Evolutionary conservation across 1,140 invertebrate species (phyloP).

Genomic region (Sipha flava): DNA sequence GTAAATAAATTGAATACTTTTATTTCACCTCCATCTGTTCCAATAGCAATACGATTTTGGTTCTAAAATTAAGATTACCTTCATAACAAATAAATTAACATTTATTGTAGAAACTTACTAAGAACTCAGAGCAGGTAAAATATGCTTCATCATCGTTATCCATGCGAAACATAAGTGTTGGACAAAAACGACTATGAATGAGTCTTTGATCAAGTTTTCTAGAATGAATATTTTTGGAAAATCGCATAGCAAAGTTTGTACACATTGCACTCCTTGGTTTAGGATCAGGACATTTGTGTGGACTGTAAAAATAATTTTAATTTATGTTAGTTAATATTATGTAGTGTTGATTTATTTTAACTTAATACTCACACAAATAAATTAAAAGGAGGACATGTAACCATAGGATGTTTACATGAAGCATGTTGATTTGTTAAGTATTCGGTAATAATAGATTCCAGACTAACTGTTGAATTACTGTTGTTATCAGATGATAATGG

Average conservation of each 20-base stretch:
- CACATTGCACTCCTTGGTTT: slow-evolving; percentile 61
- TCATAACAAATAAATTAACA: neutral
- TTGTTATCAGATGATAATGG: neutral
- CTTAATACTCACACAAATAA: slow-evolving; percentile 59
- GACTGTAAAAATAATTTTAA: slow-evolving; percentile 48
- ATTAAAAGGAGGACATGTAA: slow-evolving; percentile 83
- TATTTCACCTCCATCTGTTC: slow-evolving; percentile 10
- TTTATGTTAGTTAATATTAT: slow-evolving; percentile 18
- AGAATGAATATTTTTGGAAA: slow-evolving; percentile 50
- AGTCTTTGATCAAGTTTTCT: slow-evolving; percentile 64
- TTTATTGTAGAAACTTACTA: slow-evolving; percentile 48
- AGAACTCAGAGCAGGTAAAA: slow-evolving; percentile 73
- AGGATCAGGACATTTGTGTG: slow-evolving; percentile 88
- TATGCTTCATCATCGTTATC: slow-evolving; percentile 65
- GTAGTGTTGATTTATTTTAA: slow-evolving; percentile 24
- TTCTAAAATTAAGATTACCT: neutral
- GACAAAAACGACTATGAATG: slow-evolving; percentile 81
- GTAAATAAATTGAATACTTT: slow-evolving; percentile 33
- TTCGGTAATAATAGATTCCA: slow-evolving; percentile 90
- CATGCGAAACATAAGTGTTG: slow-evolving; percentile 69
- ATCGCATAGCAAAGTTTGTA: slow-evolving; percentile 59
- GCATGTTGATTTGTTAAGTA: slow-evolving; percentile 93
- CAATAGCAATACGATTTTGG: slow-evolving; percentile 1
- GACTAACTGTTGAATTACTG: slow-evolving; percentile 33
- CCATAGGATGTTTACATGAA: slow-evolving; percentile 85